Conservation (phyloP, 1,140 invertebrate species). For the Drosophila punjabiensis region DNA sequence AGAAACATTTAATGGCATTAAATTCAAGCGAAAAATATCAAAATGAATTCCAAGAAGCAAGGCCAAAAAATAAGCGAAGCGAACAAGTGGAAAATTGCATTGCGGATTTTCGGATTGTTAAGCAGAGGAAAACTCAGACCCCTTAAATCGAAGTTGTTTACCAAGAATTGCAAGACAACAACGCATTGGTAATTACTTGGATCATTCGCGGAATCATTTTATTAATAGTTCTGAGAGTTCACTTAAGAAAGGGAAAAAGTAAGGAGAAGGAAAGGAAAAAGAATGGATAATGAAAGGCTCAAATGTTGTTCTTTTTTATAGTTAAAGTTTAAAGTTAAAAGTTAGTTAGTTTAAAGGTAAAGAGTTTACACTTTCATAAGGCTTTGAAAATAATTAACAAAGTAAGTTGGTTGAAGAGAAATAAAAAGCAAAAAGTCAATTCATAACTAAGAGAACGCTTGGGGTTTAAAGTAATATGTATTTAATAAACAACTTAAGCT, state of each 20-base stretch:
- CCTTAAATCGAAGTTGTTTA: conserved; percentile 16
- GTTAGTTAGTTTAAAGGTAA: not conserved
- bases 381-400: not conserved
- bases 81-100: conserved; percentile 73
- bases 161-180: conserved; percentile 10
- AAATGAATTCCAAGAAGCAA: conserved; percentile 41
- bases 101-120: conserved; percentile 46
- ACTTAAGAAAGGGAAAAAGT: not conserved
- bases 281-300: not conserved
- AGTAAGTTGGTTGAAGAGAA: not conserved
- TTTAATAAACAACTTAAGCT: too few relatives aligned
- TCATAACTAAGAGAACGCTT: not conserved
- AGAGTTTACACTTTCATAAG: not conserved
- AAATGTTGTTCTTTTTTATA: not conserved
- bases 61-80: conserved; percentile 29
- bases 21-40: conserved; percentile 41
- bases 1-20: conserved; percentile 63
- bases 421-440: not conserved
- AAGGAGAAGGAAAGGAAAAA: not conserved
- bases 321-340: not conserved
- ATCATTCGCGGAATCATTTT: conserved; percentile 11
- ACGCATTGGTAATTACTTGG: conserved; percentile 7
- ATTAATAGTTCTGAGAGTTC: conserved; percentile 7
- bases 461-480: too few relatives aligned
- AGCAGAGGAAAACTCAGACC: not conserved